Evolutionary conservation across 2,113 vertebrate genomes (phyloP), one percentile per base, ranked within the genome.

Genomic region (Caranx ignobilis): DNA sequence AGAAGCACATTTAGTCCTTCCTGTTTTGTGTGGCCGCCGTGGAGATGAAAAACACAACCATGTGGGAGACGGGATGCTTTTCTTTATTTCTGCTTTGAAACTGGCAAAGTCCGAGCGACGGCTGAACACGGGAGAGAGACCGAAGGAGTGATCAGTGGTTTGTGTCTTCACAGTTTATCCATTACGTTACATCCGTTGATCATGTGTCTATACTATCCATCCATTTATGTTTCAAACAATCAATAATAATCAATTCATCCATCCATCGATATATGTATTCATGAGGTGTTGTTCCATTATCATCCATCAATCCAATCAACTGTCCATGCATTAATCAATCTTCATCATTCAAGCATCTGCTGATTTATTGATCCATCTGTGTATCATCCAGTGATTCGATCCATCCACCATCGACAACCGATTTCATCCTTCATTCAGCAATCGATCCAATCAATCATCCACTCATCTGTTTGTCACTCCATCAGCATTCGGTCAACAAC

Each of bases 11-110:
- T 79, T 31, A 54, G 41, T 4, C 73, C 73, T 71, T 84, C 81
- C 61, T 79, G 84, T 85, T 84, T 68, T 62, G 41, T 83, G 81
- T 32, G 77, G 83, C 50, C 5, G 41, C 37, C 19, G 65, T 2
- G 61, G 74, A 64, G 48, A 32, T 57, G 81, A 57, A 87, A 87
- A 79, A 73, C 6, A 60, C 75, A 76, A 88, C 79, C 88, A 85
- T 88, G 84, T 89, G 85, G 85, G 78, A 64, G 78, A 64, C 37
- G 70, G 63, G 63, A 31, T 1, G 35, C 32, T 75, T 75, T 61
- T 81, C 66, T 90, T 82, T 26, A 26, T 55, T 75, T 61, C 31
- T 26, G 10, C 39, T 72, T 75, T 75, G 50, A 84, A 78, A 79
- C 34, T 2, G 41, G 59, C 76, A 47, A 54, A 35, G 68, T 76